Conservation (phyloP, 2,113 vertebrate species). For the Aptenodytes patagonicus region DNA sequence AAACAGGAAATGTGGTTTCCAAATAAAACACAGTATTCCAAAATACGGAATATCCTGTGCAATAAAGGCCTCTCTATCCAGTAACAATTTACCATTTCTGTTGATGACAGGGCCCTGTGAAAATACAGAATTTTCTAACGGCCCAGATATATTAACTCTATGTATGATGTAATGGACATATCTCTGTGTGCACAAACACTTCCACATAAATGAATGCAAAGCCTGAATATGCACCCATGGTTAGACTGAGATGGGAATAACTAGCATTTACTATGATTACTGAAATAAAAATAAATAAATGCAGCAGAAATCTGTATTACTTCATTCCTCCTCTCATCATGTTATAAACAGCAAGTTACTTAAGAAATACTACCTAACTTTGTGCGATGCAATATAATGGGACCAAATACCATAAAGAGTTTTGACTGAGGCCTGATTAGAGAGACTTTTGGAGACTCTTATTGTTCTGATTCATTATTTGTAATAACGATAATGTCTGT, state of each 20-base stretch:
- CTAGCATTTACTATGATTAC: background rate
- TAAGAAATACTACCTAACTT: background rate
- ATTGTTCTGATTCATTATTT: background rate
- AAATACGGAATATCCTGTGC: background rate
- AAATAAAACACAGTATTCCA: background rate
- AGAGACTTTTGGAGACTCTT: background rate
- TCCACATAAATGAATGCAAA: background rate
- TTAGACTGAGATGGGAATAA: background rate
- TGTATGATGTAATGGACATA: background rate
- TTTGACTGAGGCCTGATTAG: background rate
- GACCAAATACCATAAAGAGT: background rate
- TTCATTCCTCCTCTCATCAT: background rate
- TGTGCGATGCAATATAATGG: background rate
- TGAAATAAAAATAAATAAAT: background rate
- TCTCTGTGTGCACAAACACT: background rate
- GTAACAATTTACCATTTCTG: background rate
- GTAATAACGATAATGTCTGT: background rate
- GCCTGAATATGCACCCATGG: background rate
- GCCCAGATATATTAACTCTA: background rate
- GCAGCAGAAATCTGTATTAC: background rate
- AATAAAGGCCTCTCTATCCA: background rate
- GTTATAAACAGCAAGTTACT: background rate
- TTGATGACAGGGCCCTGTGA: background rate
- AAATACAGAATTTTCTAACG: background rate
- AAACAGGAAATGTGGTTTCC: background rate